Base-by-base conservation (phyloP, 2,888 invertebrate species). In the Drosophila helvetica region DNA sequence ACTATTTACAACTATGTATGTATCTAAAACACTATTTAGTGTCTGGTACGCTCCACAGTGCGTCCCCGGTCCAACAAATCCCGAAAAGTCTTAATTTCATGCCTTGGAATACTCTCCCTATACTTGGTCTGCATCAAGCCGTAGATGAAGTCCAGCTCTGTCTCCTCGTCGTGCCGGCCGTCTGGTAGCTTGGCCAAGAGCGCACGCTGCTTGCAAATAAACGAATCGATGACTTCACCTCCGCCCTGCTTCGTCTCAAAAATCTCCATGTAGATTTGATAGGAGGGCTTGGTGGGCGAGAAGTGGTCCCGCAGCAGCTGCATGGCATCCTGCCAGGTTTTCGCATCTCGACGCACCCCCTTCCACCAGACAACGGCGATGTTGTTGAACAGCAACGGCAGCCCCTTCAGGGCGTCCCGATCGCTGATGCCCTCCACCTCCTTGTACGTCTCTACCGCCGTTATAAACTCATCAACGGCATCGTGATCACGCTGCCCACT, bases 391-490 rank as follows among this genome's bases (percentile, higher is more conserved):
- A 91, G 74, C 62, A 91, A 62, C 1, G 91, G 79, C 7, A 91
- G 69, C 2, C 91, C 91, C 53, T 81, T 90, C 0, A 90, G 65
- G 0, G 91, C 91, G 62, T 91, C 91, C 38, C 72, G 66, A 57
- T 91, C 90, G 33, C 78, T 90, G 10, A 91, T 91, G n/a, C 75
- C 74, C 66, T 91, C 91, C 42, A 91, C 73, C 58, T 91, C 91
- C 57, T 91, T 91, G 75, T 90, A 91, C 1, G 90, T 82, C 46
- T 88, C 90, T 48, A 91, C 80, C 1, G 90, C 80, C 5, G 79
- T 88, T 45, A 91, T 89, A 55, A 91, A 91, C 58, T 88, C 90
- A 33, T 91, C 91, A 22, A 91, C 91, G 7, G 91, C 90, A 53
- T 91, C 91, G 53, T 90, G 80, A 70, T 91, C 90, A 4, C 90